phyloP scores from a whole-genome alignment of 2,888 invertebrate species.

The Macrosiphum euphorbiae region DNA sequence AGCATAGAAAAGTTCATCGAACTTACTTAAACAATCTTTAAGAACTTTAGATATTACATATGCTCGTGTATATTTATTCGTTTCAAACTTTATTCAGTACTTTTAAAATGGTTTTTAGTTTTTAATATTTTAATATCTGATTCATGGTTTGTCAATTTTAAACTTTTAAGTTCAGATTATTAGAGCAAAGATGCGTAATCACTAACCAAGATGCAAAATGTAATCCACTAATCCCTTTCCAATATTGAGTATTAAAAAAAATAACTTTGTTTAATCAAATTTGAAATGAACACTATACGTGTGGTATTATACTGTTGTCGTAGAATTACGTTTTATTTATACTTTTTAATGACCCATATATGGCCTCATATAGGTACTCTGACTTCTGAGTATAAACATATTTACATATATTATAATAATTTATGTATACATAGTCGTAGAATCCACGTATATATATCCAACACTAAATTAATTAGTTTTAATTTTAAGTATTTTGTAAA shows the following conservation, averaged over 20 bases:
- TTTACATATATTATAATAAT: neutral
- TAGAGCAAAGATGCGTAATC: neutral
- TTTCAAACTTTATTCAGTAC: neutral
- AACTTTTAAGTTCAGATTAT: neutral
- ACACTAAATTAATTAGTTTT: neutral
- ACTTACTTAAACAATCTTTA: neutral
- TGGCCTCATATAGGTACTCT: neutral
- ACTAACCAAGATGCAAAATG: neutral
- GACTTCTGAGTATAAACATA: neutral
- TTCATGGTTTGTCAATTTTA: neutral
- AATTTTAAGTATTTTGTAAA: conserved; percentile 6
- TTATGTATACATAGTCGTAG: neutral
- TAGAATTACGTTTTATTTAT: neutral
- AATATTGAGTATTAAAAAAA: neutral
- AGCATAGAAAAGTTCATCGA: neutral
- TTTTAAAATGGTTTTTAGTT: neutral
- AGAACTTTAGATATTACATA: neutral
- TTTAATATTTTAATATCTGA: neutral
- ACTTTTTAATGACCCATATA: neutral
- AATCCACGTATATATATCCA: neutral
- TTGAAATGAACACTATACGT: neutral
- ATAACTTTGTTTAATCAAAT: neutral
- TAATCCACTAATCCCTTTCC: neutral
- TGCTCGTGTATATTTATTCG: neutral
- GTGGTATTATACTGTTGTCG: neutral